Base-by-base conservation (phyloP, 2,797 vertebrate genomes). In the Artibeus jamaicensis region DNA sequence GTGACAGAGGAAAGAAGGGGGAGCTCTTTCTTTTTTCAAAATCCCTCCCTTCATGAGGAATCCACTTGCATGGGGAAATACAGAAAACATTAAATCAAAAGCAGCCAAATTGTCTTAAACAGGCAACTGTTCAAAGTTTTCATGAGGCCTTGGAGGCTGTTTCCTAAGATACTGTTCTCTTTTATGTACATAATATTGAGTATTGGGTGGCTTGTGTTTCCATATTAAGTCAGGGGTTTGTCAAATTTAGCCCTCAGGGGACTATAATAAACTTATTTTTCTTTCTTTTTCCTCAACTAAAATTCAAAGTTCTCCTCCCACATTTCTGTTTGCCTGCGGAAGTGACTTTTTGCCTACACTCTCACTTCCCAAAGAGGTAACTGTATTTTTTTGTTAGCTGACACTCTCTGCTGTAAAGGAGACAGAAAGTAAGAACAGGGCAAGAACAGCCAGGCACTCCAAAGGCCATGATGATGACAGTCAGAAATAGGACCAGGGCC, bases 241-340 rank as follows among this genome's bases (percentile, higher is more conserved):
- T 97, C 79, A 92, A 11, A 18, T 93, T 96, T 95, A 95, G 62
- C 74, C 89, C 79, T 14, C 76, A 48, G 9, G 62, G 42, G 39
- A 77, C 85, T 89, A 34, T 48, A 94, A 92, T 96, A 97, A 97
- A 96, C 42, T 96, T 96, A 97, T 96, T 97, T 97, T 97, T 95
- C 70, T 94, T 96, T 94, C 95, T 96, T 98, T 97, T 97, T 76
- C 76, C 87, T 42, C 88, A 97, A 93, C 89, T 91, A 78, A 94
- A 89, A 91, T 92, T 88, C 91, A 74, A 83, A 97, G 92, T 94
- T 96, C 92, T 82, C 53, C 84, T 97, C 86, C 96, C 87, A 91
- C 42, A 96, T 94, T 98, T 96, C 91, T 95, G 71, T 98, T 97
- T 96, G 42, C 89, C 57, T 32, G n/a, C 91, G 83, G 96, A 96